Evolutionary conservation across 2,797 vertebrate genomes (phyloP), one percentile per base, ranked within the genome.

Genomic region (Falco biarmicus): DNA sequence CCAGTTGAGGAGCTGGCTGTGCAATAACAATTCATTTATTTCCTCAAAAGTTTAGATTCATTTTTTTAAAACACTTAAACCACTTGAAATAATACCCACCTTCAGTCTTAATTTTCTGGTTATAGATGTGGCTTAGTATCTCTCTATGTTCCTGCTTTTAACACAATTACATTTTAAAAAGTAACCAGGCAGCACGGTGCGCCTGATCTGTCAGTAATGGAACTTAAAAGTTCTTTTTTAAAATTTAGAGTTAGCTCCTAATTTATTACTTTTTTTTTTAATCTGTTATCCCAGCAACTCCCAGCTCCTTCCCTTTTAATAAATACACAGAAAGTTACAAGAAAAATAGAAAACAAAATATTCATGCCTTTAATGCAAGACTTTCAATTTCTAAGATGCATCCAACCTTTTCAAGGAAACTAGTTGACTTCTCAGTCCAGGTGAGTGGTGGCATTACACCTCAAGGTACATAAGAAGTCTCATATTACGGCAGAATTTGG

Each of bases 131-230:
- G 69, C 85, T 96, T 83, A 45, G 28, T 21, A 64, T 26, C 28
- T 84, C 53, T 87, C 56, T 79, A 81, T 65, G 32, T 57, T 93
- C 60, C 64, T 90, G 85, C 19, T 93, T 91, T 94, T 93, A 92
- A 95, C 59, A 68, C 26, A 78, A 81, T 66, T 92, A 61, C 82
- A 71, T 87, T 94, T 87, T 73, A 61, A 65, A 57, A 56, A 59
- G 21, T 34, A 87, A 84, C 76, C 32, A 11, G 39, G 19, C 34
- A 84, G 51, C 21, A 41, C 13, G 70, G 4, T 20, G 26, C 0
- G 0, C 14, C 64, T 68, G 51, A 89, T 88, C 48, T 50, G 73
- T 69, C 29, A 7, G 47, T 95, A 90, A 93, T 90, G 65, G 83
- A 95, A 84, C 20, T 43, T 32, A 81, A 83, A 63, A 0, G 7